A percentile compares a stretch with the other conserved stretches of the same genome.
phyloP scores from a whole-genome alignment of 2,113 vertebrate species.

The Tricholaema leucomelas region DNA sequence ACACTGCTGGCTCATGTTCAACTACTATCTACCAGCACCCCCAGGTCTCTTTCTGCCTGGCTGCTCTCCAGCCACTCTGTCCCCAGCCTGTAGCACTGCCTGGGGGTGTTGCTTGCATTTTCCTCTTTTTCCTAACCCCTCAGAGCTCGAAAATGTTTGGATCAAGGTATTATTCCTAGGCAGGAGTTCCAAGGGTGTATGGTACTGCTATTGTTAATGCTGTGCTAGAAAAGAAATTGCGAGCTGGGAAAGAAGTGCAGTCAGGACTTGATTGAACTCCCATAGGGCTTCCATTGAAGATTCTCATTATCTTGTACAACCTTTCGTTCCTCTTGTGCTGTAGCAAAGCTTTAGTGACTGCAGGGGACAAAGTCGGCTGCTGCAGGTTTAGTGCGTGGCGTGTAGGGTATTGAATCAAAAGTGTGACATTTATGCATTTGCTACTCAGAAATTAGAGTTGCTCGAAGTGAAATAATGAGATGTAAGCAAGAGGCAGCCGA shows the following conservation, averaged over 20 bases:
- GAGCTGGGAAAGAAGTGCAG: background rate
- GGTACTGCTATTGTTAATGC: conserved; percentile 14
- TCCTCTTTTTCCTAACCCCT: background rate
- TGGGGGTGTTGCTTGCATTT: too few species aligned
- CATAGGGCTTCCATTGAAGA: conserved; percentile 32
- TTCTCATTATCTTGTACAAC: conserved; percentile 51
- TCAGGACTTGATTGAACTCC: conserved; percentile 37
- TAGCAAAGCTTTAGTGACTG: background rate
- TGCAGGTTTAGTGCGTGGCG: accelerated
- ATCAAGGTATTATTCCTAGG: conserved; percentile 1
- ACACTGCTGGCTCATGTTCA: too few species aligned
- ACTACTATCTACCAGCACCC: too few species aligned
- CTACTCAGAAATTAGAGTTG: background rate
- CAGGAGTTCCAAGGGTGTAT: background rate
- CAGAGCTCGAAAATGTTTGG: background rate
- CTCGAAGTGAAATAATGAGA: background rate
- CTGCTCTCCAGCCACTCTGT: too few species aligned
- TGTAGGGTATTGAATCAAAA: conserved; percentile 3
- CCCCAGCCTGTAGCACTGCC: too few species aligned
- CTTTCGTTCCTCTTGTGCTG: background rate
- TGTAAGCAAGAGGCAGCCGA: too few species aligned
- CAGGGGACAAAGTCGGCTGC: conserved; percentile 9
- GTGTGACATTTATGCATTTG: background rate
- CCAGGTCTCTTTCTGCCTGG: too few species aligned
- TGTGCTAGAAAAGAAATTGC: background rate